Base-by-base conservation (phyloP, 2,113 vertebrate genomes). In the Micromys minutus region DNA sequence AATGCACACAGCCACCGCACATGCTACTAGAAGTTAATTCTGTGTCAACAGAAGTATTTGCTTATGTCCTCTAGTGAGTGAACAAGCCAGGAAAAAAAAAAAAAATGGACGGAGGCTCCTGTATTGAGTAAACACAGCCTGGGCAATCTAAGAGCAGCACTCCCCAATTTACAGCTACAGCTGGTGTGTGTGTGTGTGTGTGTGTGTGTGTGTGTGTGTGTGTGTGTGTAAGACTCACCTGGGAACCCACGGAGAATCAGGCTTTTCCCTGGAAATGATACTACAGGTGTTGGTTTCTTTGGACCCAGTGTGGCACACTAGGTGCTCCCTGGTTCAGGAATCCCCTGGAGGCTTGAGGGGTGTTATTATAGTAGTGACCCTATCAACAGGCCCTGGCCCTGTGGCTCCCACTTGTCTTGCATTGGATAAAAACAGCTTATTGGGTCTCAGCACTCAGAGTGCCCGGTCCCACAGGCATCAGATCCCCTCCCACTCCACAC, bases 11-110 rank as follows among this genome's bases (percentile, higher is more conserved):
- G n/a, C 52, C 72, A n/a, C 36, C 4, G n/a, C 22, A 34, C 57
- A 45, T 80, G 59, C 75, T 65, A 47, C 19, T 16, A 92, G 94
- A 71, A 67, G 65, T 92, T 87, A 90, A 67, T 79, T 77, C 86
- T 26, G 34, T 90, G 63, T 90, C 91, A 91, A 52, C 71, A 61
- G 47, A 87, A 55, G 50, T 50, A 26, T 59, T 75, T 71, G 86
- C 80, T 72, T 77, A 16, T 67, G 47, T 87, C 52, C 77, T 87
- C 11, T 61, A 50, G 86, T 69, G 89, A 80, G 42, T 21, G 47
- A 36, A 59, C n/a, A 55, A 76, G 80, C 10, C 55, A 87, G 31
- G 22, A 7, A 24, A 61, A 55, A 81, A 87, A 80, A 50, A 39
- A 89, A 81, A 87, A 47, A 29, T n/a, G n/a, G n/a, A 16, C 61